Evolutionary conservation across 2,888 invertebrate genomes (phyloP).

Genomic region (Protodeltote pygarga): DNA sequence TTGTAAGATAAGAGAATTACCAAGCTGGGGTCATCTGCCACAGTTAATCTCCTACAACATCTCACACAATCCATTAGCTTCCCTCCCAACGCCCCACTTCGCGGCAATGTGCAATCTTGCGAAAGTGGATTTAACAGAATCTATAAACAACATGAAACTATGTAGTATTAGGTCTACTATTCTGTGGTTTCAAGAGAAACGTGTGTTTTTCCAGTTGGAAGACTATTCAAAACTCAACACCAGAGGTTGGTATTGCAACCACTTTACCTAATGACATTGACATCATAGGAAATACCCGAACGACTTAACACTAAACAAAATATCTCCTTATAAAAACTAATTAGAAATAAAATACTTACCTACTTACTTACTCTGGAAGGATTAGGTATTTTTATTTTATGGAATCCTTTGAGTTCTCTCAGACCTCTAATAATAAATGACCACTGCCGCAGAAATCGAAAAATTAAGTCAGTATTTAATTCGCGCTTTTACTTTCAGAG

Average conservation of each 20-base stretch:
- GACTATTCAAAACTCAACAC: conserved; percentile 74
- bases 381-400: no score
- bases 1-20: conserved; percentile 87
- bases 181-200: conserved; percentile 73
- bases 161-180: conserved; percentile 69
- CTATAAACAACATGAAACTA: conserved; percentile 63
- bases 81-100: conserved; percentile 82
- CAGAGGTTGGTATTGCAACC: conserved; percentile 61
- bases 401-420: no score
- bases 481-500: conserved; percentile 62
- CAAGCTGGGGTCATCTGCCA: conserved; percentile 87
- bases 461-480: no score
- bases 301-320: background rate
- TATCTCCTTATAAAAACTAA: no score
- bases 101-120: conserved; percentile 88
- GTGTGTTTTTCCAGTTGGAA: conserved; percentile 67
- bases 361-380: no score
- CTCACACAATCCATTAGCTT: conserved; percentile 85
- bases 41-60: conserved; percentile 88
- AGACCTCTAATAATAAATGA: no score
- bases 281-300: background rate
- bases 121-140: conserved; percentile 83
- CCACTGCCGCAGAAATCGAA: no score
- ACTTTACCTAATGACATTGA: background rate
- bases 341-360: no score